These are phyloP conservation scores for Myotis myotis DNA, from an alignment of 2,797 vertebrate genomes.

Conservation along the genomic window DNA sequence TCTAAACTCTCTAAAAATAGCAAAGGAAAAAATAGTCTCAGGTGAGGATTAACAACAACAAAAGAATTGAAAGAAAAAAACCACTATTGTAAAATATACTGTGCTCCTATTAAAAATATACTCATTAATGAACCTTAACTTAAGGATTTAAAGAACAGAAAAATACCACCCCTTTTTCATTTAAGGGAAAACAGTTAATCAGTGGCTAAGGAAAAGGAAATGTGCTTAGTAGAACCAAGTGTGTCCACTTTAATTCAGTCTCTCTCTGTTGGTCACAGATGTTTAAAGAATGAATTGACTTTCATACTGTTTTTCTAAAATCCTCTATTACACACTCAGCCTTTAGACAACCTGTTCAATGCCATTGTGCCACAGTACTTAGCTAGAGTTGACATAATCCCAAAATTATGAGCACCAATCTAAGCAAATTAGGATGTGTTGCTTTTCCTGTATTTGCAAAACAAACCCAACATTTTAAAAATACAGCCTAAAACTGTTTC, in stretches of 20 bases:
- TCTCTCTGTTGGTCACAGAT: background rate
- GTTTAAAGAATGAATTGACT: constrained; percentile 14
- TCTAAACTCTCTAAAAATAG: too few species aligned
- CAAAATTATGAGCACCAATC: constrained; percentile 26
- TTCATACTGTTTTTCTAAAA: constrained; percentile 4
- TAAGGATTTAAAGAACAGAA: constrained; percentile 15
- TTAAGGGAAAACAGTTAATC: background rate
- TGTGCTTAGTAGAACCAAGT: background rate
- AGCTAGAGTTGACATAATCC: constrained; percentile 16
- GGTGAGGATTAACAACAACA: too few species aligned
- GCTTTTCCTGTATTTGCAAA: constrained; percentile 73
- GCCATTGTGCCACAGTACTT: background rate
- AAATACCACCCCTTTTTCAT: background rate
- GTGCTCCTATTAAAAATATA: background rate
- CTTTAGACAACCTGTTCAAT: background rate
- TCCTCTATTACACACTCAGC: background rate
- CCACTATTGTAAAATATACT: background rate
- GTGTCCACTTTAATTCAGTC: background rate
- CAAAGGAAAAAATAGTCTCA: too few species aligned
- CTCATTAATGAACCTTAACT: background rate
- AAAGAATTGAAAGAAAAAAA: background rate
- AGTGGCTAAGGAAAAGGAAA: background rate
- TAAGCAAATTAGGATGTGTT: constrained; percentile 66
- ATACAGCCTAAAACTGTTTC: constrained; percentile 45
- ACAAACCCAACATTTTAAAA: constrained; percentile 67